These are phyloP conservation scores for Luperina testacea DNA, from an alignment of 2,888 invertebrate genomes.

Conservation along the genomic window DNA sequence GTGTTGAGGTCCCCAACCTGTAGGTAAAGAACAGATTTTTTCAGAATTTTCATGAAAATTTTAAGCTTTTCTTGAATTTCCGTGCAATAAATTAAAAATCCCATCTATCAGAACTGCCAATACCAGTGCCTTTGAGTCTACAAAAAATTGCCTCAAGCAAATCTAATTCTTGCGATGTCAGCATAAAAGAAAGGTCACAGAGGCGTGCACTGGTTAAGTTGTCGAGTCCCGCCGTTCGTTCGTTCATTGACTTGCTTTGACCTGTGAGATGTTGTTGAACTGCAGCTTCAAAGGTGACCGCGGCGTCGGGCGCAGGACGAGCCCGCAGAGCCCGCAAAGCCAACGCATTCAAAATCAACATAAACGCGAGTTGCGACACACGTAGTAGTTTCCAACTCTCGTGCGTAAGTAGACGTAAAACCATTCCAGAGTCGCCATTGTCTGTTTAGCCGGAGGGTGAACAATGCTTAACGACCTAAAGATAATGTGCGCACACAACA, in stretches of 20 bases:
- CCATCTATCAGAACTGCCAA: slow-evolving; percentile 27
- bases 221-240: slow-evolving; percentile 54
- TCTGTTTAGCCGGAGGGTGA: slow-evolving; percentile 43
- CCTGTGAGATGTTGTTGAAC: slow-evolving; percentile 64
- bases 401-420: slow-evolving; percentile 20
- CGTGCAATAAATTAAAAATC: neutral
- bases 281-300: slow-evolving; percentile 66
- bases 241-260: slow-evolving; percentile 66
- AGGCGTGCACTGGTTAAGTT: slow-evolving; percentile 42
- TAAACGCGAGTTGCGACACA: slow-evolving; percentile 27
- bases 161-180: slow-evolving; percentile 14
- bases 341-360: slow-evolving; percentile 17
- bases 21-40: neutral
- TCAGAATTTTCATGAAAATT: neutral
- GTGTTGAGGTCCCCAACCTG: too few species aligned
- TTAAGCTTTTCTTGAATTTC: neutral
- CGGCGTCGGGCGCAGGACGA: slow-evolving; percentile 22
- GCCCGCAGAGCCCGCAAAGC: neutral
- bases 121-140: slow-evolving; percentile 21
- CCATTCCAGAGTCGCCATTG: slow-evolving; percentile 44
- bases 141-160: slow-evolving; percentile 15
- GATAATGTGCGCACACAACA: slow-evolving; percentile 39
- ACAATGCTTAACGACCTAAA: slow-evolving; percentile 49
- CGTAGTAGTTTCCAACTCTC: slow-evolving; percentile 31
- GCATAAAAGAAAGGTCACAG: slow-evolving; percentile 48